Conservation (phyloP, 2,888 invertebrate genomes). For the Caenorhabditis plicata region DNA sequence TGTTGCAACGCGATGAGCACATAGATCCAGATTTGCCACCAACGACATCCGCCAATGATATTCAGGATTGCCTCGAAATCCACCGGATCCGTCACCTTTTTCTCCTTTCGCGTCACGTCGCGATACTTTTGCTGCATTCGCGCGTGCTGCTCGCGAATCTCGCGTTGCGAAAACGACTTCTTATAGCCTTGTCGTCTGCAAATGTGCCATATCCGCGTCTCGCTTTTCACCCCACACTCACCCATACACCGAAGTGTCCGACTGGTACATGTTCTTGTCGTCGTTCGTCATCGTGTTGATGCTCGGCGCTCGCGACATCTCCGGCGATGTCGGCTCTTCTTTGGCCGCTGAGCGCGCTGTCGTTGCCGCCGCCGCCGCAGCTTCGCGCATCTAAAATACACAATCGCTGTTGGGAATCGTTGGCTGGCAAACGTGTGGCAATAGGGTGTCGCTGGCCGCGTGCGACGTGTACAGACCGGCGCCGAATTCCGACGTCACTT, state of each 20-base stretch:
- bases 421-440: constrained; percentile 27
- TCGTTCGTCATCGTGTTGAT: constrained; percentile 25
- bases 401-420: background rate
- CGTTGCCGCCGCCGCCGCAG: background rate
- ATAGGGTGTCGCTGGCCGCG: constrained; percentile 36
- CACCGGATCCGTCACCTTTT: constrained; percentile 62
- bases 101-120: constrained; percentile 36
- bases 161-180: constrained; percentile 49
- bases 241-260: constrained; percentile 35
- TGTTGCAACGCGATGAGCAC: constrained; percentile 64
- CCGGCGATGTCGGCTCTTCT: background rate
- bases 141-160: constrained; percentile 62
- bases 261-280: constrained; percentile 29
- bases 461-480: constrained; percentile 19
- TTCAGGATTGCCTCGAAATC: constrained; percentile 66
- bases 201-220: background rate
- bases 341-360: background rate
- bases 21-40: constrained; percentile 66
- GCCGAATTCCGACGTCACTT: constrained; percentile 23
- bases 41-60: constrained; percentile 65
- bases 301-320: constrained; percentile 29
- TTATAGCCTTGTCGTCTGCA: constrained; percentile 39
- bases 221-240: constrained; percentile 7
- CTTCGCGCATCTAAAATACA: constrained; percentile 2
- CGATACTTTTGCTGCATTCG: constrained; percentile 61